These are phyloP conservation scores for Oasisia sp. DNA, from an alignment of 2,888 invertebrate genomes.

Conservation along the genomic window DNA sequence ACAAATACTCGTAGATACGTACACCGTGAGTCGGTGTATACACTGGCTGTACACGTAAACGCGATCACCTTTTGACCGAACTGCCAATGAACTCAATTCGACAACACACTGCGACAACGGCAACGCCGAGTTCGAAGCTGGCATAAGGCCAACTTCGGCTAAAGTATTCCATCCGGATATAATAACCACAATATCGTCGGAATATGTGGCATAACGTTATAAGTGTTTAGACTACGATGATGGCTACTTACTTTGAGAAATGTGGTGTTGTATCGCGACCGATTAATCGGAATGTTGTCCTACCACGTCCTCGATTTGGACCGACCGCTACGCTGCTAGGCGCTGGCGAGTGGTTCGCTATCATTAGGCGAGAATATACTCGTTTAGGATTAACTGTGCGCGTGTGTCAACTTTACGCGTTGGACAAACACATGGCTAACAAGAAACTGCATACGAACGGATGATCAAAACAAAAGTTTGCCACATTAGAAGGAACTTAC, in stretches of 20 bases:
- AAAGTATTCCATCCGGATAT: neutral
- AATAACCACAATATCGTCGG: neutral
- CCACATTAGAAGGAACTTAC: neutral
- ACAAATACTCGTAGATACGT: neutral
- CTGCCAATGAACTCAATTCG: neutral
- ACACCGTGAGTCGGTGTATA: no score
- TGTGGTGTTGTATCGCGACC: neutral
- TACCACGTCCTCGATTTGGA: slow-evolving; percentile 14
- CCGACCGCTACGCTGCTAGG: neutral
- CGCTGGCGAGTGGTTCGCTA: neutral
- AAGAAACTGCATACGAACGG: neutral
- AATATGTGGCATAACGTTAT: neutral
- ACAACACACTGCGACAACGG: neutral
- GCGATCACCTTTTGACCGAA: neutral
- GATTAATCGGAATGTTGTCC: neutral
- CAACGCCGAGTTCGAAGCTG: neutral
- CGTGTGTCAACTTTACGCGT: neutral
- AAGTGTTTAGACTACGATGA: neutral
- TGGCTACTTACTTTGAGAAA: slow-evolving; percentile 10
- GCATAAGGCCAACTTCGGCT: neutral
- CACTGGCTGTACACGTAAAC: neutral
- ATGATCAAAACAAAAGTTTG: neutral
- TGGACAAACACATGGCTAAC: neutral
- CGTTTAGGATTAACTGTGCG: neutral
- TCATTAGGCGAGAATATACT: neutral